Base-by-base conservation (phyloP, 92 coral and sea anemone genomes). In the Paramuricea clavata region DNA sequence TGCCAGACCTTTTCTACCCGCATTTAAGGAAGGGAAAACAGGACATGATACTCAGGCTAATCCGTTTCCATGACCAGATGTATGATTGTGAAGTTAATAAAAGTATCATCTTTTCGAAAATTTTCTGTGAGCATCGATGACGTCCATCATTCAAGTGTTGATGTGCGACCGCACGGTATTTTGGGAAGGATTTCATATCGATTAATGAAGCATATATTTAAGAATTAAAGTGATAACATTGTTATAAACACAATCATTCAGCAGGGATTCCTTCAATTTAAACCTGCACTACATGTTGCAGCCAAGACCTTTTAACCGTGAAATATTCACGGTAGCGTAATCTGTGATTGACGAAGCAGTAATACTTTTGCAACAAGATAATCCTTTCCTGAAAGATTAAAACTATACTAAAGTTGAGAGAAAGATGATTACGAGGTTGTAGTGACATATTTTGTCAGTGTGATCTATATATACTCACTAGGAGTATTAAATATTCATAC, bases 401-500 rank as follows among this genome's bases (percentile, higher is more conserved):
- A 11, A 21, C 8, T 60, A 25, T 3, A 21, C 8, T 23, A 26
- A 30, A 65, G 6, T 31, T 28, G 39, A 28, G 11, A 23, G 22
- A 5, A 21, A 13, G 27, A 31, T 26, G 17, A 12, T 26, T 65
- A 2, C 39, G 5, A 6, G n/a, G 2, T 33, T 65, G 41, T 65
- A 16, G 72, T 26, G 17, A 6, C 72, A 65, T 27, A 41, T 65
- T 65, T 3, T 65, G 39, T 30, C 72, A 26, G 0, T 30, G 39
- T 30, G 35, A 64, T 30, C 28, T n/a, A n/a, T 64, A 64, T 64
- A 16, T 31, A 30, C n/a, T 28, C 39, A 65, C 23, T 21, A 54
- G 62, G 54, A 17, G 39, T 65, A 33, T 65, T 65, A 33, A 65
- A 65, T 65, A 65, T 65, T 65, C 39, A 65, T 65, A 65, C 22